Conservation (phyloP, 2,113 vertebrate genomes). For the Rhipidura dahli region DNA sequence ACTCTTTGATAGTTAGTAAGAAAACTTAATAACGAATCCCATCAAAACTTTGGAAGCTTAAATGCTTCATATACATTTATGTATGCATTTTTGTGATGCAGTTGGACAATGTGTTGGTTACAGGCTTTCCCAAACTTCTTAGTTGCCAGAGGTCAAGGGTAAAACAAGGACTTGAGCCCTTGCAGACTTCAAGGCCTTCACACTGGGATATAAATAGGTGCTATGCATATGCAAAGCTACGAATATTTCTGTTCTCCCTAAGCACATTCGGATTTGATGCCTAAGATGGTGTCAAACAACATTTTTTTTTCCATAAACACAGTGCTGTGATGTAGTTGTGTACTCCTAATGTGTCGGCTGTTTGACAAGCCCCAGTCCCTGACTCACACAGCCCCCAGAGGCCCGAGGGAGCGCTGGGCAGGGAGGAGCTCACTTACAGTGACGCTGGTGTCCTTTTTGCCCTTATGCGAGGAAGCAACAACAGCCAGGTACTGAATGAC, state of each 20-base stretch:
- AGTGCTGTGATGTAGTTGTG: not conserved
- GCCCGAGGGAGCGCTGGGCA: not conserved
- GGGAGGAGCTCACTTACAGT: slow-evolving; percentile 73
- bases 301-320: slow-evolving; percentile 35
- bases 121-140: not conserved
- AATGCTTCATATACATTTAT: too few species aligned
- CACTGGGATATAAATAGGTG: slow-evolving; percentile 13
- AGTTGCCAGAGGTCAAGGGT: not conserved
- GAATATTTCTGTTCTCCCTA: not conserved
- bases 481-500: slow-evolving; percentile 96
- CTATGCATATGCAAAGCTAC: not conserved
- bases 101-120: not conserved
- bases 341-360: not conserved
- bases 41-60: not conserved
- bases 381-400: not conserved
- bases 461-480: slow-evolving; percentile 94
- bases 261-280: slow-evolving; percentile 12
- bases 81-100: not conserved
- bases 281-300: slow-evolving; percentile 17
- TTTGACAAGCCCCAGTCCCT: not conserved
- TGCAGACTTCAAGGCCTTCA: not conserved
- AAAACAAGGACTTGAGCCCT: not conserved
- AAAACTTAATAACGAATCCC: not conserved
- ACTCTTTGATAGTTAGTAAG: not conserved
- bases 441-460: slow-evolving; percentile 91